These are phyloP conservation scores for Amiota mariae DNA, from an alignment of 2,888 invertebrate species.

Conservation along the genomic window DNA sequence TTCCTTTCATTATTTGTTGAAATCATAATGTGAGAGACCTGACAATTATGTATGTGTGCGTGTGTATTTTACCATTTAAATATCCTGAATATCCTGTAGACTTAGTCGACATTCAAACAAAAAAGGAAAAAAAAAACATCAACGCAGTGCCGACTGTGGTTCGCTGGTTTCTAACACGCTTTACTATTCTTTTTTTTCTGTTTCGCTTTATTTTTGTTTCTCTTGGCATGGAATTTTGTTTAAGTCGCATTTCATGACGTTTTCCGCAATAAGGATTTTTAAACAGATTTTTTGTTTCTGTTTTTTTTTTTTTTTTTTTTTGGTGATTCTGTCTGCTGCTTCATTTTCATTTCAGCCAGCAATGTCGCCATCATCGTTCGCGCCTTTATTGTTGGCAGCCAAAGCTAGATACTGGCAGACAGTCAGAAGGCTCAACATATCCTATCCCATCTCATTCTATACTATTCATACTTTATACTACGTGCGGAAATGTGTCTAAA, in stretches of 20 bases:
- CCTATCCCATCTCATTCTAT: no score
- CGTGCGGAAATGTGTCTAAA: conserved; percentile 67
- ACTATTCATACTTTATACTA: conserved; percentile 35
- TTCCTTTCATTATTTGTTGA: not conserved
- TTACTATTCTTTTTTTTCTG: not conserved
- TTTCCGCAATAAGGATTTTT: conserved; percentile 50
- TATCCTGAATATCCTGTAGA: not conserved
- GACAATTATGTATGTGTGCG: not conserved
- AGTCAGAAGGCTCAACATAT: conserved; percentile 35
- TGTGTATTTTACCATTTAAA: not conserved
- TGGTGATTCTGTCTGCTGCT: no score
- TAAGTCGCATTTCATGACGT: conserved; percentile 48
- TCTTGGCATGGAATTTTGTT: conserved; percentile 38
- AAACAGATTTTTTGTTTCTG: conserved; percentile 29
- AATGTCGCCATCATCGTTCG: no score
- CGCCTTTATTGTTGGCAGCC: no score
- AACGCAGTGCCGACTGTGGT: not conserved
- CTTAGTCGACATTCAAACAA: not conserved
- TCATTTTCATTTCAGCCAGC: no score
- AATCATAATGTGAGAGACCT: not conserved
- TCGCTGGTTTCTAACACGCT: not conserved
- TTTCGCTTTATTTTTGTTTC: conserved; percentile 7
- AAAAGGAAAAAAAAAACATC: not conserved
- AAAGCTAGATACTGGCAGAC: conserved; percentile 37
- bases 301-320: conserved; percentile 24